phyloP scores from a whole-genome alignment of 2,797 vertebrate genomes.

The Micropoecilia bifurca region DNA sequence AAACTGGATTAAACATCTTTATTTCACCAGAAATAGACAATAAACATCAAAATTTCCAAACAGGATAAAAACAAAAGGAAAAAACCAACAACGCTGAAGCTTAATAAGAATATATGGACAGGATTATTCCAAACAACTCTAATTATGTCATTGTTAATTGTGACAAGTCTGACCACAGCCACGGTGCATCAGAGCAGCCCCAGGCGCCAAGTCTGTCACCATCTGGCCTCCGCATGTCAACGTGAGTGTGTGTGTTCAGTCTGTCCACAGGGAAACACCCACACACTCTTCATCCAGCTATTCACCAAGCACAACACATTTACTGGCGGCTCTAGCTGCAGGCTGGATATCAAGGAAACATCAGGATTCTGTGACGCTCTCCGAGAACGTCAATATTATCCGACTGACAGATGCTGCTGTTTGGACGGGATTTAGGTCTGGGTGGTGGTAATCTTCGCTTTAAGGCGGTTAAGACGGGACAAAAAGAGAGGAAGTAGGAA shows the following conservation, averaged over 20 bases:
- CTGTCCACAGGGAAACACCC: conserved; percentile 33
- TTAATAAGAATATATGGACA: neutral
- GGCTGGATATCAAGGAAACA: conserved; percentile 9
- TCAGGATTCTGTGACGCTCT: neutral
- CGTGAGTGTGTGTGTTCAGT: conserved; percentile 44
- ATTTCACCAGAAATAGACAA: neutral
- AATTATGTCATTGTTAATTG: neutral
- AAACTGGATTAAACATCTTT: neutral
- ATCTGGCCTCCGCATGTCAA: conserved; percentile 70
- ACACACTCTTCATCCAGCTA: conserved; percentile 2
- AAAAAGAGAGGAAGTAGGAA: conserved; percentile 18
- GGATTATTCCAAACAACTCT: neutral
- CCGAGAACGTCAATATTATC: neutral
- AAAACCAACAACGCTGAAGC: neutral
- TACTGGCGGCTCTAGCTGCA: conserved; percentile 18
- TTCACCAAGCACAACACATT: neutral
- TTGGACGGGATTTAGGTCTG: conserved; percentile 30
- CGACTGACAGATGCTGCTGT: conserved; percentile 23
- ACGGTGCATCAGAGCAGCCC: conserved; percentile 48
- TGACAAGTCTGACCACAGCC: neutral
- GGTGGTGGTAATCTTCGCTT: conserved; percentile 37
- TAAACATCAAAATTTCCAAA: neutral
- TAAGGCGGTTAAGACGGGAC: conserved; percentile 28
- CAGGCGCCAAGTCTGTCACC: conserved; percentile 59
- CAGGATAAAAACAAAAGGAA: neutral